Conservation (phyloP, 92 coral and sea anemone species). For the Porites cylindrica region DNA sequence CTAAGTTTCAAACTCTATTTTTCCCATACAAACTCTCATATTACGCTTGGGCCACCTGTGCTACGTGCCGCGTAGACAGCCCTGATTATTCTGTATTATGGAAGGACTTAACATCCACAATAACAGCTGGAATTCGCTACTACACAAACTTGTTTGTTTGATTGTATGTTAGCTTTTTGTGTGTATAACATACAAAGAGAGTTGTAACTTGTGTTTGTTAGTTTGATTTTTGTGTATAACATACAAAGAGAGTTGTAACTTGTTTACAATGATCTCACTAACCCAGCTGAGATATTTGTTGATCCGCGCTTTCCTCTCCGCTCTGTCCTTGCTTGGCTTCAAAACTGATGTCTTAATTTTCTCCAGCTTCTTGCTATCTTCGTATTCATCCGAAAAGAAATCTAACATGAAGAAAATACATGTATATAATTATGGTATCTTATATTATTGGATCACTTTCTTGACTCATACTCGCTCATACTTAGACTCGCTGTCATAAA, state of each 20-base stretch:
- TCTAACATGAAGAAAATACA: background rate
- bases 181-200: too few species aligned
- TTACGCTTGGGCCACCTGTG: too few species aligned
- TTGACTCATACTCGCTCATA: too few species aligned
- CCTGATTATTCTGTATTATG: background rate
- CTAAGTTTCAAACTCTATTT: too few species aligned
- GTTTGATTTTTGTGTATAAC: too few species aligned
- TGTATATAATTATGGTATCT: background rate
- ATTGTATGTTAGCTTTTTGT: too few species aligned
- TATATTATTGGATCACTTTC: too few species aligned
- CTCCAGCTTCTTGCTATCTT: background rate
- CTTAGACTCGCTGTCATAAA: too few species aligned
- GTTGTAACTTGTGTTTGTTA: background rate
- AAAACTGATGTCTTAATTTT: background rate
- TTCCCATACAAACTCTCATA: too few species aligned
- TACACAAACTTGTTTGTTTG: too few species aligned
- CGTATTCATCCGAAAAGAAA: background rate
- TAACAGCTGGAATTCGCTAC: too few species aligned
- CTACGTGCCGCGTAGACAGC: background rate
- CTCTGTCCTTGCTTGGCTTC: background rate
- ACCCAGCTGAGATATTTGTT: conserved; percentile 25
- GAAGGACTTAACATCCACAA: too few species aligned
- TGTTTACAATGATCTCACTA: background rate
- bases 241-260: background rate
- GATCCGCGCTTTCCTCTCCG: background rate